These are phyloP conservation scores for Gallirallus australis DNA, from an alignment of 2,797 vertebrate species.

Conservation along the genomic window DNA sequence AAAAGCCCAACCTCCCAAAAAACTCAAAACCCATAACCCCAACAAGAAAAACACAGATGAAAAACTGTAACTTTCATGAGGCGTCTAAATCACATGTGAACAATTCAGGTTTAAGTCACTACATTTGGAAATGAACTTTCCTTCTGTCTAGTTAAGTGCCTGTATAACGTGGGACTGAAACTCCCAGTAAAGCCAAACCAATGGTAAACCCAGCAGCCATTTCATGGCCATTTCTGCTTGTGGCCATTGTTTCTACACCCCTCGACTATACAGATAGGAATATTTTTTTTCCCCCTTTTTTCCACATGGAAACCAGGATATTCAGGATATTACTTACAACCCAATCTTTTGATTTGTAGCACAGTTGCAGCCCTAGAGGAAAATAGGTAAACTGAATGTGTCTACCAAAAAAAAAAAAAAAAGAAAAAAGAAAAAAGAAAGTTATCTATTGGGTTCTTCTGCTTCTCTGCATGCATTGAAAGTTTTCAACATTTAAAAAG, in stretches of 20 bases:
- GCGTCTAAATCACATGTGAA: background rate
- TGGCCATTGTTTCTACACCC: background rate
- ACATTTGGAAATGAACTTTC: background rate
- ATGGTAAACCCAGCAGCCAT: background rate
- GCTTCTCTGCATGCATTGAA: background rate
- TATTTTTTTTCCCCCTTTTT: background rate
- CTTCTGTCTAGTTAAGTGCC: background rate
- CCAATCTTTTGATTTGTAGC: background rate
- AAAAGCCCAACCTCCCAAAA: background rate
- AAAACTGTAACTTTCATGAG: background rate
- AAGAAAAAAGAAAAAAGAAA: background rate
- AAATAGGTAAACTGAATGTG: background rate
- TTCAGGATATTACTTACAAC: background rate
- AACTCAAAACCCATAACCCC: fast-evolving
- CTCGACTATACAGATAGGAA: background rate
- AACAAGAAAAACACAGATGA: fast-evolving
- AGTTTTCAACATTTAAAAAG: background rate
- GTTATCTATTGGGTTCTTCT: background rate
- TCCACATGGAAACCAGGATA: background rate
- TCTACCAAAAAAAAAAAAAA: background rate
- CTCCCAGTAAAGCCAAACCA: background rate
- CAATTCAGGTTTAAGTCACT: background rate
- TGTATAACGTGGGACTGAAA: background rate
- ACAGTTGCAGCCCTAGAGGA: background rate
- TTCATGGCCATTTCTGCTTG: background rate